A percentile compares a stretch with the other conserved stretches of the same genome.
Evolutionary conservation across 2,797 vertebrate genomes (phyloP).

Genomic region (Miichthys miiuy): DNA sequence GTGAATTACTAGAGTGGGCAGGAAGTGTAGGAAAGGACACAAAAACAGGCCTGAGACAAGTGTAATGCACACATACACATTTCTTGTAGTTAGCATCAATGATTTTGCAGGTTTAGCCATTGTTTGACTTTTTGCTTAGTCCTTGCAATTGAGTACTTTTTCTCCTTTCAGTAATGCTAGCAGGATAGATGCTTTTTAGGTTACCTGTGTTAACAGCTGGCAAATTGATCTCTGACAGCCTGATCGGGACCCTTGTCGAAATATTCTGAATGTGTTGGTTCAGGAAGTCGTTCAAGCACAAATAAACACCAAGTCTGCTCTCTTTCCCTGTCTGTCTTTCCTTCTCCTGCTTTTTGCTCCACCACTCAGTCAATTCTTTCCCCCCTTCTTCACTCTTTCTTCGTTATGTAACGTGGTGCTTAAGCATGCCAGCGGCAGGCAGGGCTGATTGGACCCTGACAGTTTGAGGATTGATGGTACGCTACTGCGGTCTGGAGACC

Average conservation of each 20-base stretch:
- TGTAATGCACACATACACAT: background rate
- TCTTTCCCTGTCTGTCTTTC: background rate
- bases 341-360: slow-evolving; percentile 7
- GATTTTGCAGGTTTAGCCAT: background rate
- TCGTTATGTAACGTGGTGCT: slow-evolving; percentile 68
- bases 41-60: background rate
- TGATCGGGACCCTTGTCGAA: slow-evolving; percentile 3
- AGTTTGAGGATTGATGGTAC: slow-evolving; percentile 73
- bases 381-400: slow-evolving; percentile 27
- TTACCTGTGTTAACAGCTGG: background rate
- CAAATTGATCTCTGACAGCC: slow-evolving; percentile 18
- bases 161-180: background rate
- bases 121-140: slow-evolving; percentile 1
- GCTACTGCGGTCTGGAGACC: slow-evolving; percentile 66
- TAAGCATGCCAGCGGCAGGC: slow-evolving; percentile 62
- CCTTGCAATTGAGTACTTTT: background rate
- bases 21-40: background rate
- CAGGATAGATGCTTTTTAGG: slow-evolving; percentile 1
- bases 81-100: background rate
- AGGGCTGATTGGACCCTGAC: slow-evolving; percentile 64
- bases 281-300: background rate
- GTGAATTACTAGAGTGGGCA: background rate
- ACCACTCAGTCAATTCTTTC: slow-evolving; percentile 40
- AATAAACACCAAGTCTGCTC: background rate
- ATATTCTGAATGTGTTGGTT: slow-evolving; percentile 2